These are phyloP conservation scores for Eolophus roseicapilla DNA, from an alignment of 2,113 vertebrate species.

Conservation along the genomic window DNA sequence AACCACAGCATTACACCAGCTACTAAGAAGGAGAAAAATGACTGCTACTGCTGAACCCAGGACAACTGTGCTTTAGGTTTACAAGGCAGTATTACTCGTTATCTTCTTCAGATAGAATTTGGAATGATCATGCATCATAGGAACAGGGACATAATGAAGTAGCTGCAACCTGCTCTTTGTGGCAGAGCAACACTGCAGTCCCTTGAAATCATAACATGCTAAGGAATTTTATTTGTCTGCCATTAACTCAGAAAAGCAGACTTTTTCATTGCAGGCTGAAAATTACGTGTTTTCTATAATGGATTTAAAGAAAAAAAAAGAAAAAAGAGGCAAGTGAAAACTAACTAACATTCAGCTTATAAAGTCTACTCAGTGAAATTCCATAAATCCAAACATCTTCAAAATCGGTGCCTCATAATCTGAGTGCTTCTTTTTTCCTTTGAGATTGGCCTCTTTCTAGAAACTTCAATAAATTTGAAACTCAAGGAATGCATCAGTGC, in stretches of 20 bases:
- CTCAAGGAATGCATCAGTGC: neutral
- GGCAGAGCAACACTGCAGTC: neutral
- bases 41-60: too few relatives aligned
- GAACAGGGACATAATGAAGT: neutral
- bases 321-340: neutral
- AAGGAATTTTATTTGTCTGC: neutral
- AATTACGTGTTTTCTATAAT: neutral
- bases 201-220: neutral
- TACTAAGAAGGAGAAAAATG: too few relatives aligned
- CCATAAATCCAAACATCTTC: neutral
- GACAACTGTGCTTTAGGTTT: neutral
- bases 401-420: neutral
- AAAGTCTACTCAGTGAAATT: neutral
- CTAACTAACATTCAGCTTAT: neutral
- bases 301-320: neutral
- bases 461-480: neutral
- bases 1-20: too few relatives aligned
- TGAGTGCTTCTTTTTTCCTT: neutral
- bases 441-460: neutral
- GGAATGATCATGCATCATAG: neutral
- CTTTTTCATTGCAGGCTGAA: neutral
- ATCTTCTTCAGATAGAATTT: neutral
- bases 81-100: neutral
- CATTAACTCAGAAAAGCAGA: neutral
- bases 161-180: neutral